Conservation (phyloP, 2,888 invertebrate species). For the Agrotis ipsilon region DNA sequence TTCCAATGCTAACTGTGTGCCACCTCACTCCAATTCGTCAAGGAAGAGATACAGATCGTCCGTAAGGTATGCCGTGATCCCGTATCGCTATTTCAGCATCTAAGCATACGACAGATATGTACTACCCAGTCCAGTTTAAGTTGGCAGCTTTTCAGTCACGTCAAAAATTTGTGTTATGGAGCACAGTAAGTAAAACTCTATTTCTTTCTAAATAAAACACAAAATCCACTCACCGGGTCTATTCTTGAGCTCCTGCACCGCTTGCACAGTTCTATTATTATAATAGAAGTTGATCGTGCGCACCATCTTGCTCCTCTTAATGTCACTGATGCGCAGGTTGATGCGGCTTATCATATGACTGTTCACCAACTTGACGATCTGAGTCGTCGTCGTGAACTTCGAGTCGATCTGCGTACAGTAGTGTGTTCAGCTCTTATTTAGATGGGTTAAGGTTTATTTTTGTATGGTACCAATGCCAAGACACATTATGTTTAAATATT, state of each 20-base stretch:
- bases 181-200: background rate
- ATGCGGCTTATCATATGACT: conserved; percentile 99
- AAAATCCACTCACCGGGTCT: conserved; percentile 92
- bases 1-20: no score
- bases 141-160: no score
- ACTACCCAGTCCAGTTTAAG: no score
- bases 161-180: no score
- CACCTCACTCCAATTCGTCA: no score
- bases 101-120: no score
- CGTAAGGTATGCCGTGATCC: no score
- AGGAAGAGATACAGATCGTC: no score
- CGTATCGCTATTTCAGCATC: no score
- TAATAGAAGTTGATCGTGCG: conserved; percentile 98
- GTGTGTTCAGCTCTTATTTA: conserved; percentile 77
- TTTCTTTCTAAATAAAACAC: background rate
- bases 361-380: conserved; percentile 98
- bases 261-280: conserved; percentile 98
- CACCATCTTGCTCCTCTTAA: conserved; percentile 99
- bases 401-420: conserved; percentile 94
- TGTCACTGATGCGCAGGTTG: conserved; percentile 97
- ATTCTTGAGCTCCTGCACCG: conserved; percentile 99
- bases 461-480: background rate
- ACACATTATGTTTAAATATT: no score
- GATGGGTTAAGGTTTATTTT: conserved; percentile 44
- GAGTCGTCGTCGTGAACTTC: conserved; percentile 99